Evolutionary conservation across 2,113 vertebrate species (phyloP).

Genomic region (Helogale parvula): DNA sequence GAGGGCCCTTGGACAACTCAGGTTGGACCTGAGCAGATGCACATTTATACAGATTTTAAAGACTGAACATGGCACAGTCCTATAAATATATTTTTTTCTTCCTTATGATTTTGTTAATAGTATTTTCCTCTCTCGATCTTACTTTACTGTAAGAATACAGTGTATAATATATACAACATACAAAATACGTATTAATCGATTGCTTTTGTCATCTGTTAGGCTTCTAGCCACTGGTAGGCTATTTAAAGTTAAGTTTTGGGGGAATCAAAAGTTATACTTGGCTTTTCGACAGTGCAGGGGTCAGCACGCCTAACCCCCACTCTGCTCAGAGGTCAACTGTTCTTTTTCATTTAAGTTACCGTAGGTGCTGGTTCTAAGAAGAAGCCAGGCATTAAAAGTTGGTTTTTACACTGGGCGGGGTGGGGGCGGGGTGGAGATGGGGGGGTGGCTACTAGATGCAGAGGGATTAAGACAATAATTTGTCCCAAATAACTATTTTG

Average conservation of each 20-base stretch:
- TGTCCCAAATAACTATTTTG: neutral
- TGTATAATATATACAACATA: neutral
- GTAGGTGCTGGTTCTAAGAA: neutral
- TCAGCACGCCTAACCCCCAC: neutral
- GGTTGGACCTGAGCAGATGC: neutral
- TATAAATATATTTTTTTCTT: neutral
- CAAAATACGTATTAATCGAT: neutral
- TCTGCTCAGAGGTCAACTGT: neutral
- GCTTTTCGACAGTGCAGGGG: neutral
- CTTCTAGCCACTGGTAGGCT: neutral
- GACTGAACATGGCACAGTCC: neutral
- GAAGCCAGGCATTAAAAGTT: accelerated
- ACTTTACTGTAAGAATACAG: neutral
- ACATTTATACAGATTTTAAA: neutral
- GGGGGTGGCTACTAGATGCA: too few relatives aligned
- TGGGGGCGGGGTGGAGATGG: neutral
- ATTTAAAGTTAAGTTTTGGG: neutral
- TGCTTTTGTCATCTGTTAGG: neutral
- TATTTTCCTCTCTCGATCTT: neutral
- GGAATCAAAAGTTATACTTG: neutral
- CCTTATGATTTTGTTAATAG: neutral
- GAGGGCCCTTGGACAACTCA: neutral
- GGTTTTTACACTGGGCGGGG: neutral
- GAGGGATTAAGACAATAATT: neutral
- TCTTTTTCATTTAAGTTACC: neutral